phyloP scores from a whole-genome alignment of 2,888 invertebrate genomes.

The Apamea anceps region DNA sequence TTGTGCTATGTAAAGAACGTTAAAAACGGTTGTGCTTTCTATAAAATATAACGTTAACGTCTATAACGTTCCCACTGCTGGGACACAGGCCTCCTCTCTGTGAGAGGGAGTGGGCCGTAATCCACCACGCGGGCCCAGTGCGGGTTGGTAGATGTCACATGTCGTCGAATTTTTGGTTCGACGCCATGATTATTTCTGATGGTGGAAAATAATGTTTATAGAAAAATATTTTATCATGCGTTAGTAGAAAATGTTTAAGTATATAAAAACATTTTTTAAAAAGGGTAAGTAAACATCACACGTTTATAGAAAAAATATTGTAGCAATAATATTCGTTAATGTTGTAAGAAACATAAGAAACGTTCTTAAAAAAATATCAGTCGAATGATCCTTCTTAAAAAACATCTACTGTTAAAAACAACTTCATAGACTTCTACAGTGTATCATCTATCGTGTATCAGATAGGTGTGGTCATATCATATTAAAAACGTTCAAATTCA shows the following conservation, averaged over 20 bases:
- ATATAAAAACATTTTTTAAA: background rate
- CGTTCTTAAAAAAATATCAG: background rate
- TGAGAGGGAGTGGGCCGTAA: background rate
- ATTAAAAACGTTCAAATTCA: background rate
- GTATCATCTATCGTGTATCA: too few species aligned
- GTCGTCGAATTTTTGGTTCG: background rate
- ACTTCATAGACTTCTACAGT: background rate
- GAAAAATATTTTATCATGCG: background rate
- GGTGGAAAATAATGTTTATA: background rate
- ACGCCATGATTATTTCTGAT: too few species aligned
- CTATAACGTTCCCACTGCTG: background rate
- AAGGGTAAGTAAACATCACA: background rate
- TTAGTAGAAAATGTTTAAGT: background rate
- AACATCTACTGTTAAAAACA: background rate
- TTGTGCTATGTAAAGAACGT: background rate
- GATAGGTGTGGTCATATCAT: too few species aligned
- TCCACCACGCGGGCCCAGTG: background rate
- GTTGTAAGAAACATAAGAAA: background rate
- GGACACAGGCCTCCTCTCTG: too few species aligned
- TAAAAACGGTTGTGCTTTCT: slow-evolving; percentile 2
- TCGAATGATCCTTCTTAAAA: background rate
- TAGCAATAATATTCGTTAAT: background rate
- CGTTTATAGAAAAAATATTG: background rate
- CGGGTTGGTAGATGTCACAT: background rate
- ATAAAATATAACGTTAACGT: background rate